Evolutionary conservation across 2,888 invertebrate genomes (phyloP), one percentile per base, ranked within the genome.

Genomic region (Orthonychiurus folsomi): DNA sequence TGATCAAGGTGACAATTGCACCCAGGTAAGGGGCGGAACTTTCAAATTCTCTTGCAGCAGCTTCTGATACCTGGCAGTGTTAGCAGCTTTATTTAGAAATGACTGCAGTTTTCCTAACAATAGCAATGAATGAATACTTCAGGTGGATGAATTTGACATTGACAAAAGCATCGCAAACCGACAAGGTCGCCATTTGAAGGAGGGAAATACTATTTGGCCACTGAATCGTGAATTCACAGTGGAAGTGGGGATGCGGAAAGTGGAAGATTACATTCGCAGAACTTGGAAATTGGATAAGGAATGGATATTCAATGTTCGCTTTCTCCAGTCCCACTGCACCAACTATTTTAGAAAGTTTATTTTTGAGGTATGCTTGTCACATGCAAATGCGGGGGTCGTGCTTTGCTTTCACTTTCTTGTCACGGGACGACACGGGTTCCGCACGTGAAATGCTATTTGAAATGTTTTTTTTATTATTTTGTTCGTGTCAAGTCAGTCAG

Each of bases 151-250:
- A 52, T 23, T 23, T 48, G 59, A 64, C 1, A 54, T 64, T 20
- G 64, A 64, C 21, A 24, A 59, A 21, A 27, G 56, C 1, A 24
- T 18, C 3, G 64, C 59, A 5, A 24, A 20, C 5, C 20, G 50
- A 1, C 54, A 62, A 9, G 64, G 64, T 9, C 37, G 47, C 15
- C 24, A 27, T 15, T 28, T 64, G 2, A n/a, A 59, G 20, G 59
- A 62, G 12, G 62, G 63, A n/a, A 69, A 70, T 55, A 65, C 69
- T 52, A 60, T 70, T 1, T 72, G 72, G 70, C 70, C 72, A 37
- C 59, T 65, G 3, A 60, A 50, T 47, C 59, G 57, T 3, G 68
- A 67, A 5, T 69, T 72, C 50, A 63, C 64, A 15, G 62, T 67
- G 20, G 56, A 67, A 26, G 37, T 28, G 3, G 68, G 63, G 1